Base-by-base conservation (phyloP, 64 coral and sea anemone genomes). In the Actinia tenebrosa region DNA sequence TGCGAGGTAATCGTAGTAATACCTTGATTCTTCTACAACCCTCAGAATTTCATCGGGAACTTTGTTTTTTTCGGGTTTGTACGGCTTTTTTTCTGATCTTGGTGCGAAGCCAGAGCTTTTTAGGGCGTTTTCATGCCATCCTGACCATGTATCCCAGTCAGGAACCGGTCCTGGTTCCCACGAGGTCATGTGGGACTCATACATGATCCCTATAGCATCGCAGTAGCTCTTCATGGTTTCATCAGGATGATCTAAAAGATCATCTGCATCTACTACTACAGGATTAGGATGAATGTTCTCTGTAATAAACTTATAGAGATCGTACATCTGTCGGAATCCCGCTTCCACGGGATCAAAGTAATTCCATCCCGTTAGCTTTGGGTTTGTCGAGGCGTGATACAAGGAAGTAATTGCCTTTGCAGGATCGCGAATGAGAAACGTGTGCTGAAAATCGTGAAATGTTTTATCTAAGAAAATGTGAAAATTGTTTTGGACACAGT, bases 291-390 rank as follows among this genome's bases (percentile, higher is more conserved):
- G 45, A 17, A 91, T 88, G 69, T 93, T 53, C 23, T 87, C 56
- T 45, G 86, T 68, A 25, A 97, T 72, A 27, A 90, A 97, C 16
- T 97, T 80, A 27, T 93, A 94, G n/a, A 98, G 44, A 44, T 92
- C 92, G 27, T 53, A 79, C 92, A 98, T 89, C 83, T 98, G 96
- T 60, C 92, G 87, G 71, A 94, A 94, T 22, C 96, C 96, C 23
- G 87, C 87, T 80, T 98, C 96, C 16, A 80, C 81, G 16, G 92
- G 92, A 84, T 98, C 92, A 60, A 98, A 98, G 53, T 94, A 89
- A 64, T 92, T 89, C 96, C 96, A 98, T 53, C 96, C 96, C 10
- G 96, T 94, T 22, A 92, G 90, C 59, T 92, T 89, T 14, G 92
- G 87, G 80, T 98, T 94, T 1, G 92, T 98, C 7, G 89, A 88